Conservation (phyloP, 2,888 invertebrate species). For the Ptycholaimellus sp. region DNA sequence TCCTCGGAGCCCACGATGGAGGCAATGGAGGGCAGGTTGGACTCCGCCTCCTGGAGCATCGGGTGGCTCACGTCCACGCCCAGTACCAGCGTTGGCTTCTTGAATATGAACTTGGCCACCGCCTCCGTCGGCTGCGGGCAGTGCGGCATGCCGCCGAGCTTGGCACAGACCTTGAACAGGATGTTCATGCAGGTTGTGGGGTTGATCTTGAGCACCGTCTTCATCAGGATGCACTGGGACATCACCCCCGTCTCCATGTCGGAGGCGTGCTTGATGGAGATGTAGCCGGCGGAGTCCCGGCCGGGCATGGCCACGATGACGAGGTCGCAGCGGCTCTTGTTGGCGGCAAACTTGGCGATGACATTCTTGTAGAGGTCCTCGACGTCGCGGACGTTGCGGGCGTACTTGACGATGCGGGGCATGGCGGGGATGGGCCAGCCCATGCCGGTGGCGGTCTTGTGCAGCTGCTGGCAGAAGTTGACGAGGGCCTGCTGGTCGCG, state of each 20-base stretch:
- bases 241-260: conserved; percentile 20
- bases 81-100: conserved; percentile 42
- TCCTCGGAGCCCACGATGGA: conserved; percentile 30
- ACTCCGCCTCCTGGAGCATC: conserved; percentile 41
- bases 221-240: conserved; percentile 23
- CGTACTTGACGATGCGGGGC: no score
- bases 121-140: conserved; percentile 19
- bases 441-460: no score
- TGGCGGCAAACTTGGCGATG: no score
- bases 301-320: no score
- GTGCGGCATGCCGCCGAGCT: conserved; percentile 43
- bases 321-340: no score
- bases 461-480: no score
- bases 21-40: conserved; percentile 34
- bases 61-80: conserved; percentile 83
- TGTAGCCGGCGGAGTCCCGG: no score
- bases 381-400: no score
- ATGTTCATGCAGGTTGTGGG: conserved; percentile 34
- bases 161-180: conserved; percentile 38
- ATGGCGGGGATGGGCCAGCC: no score
- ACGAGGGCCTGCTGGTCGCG: no score
- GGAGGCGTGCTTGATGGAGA: conserved; percentile 31
- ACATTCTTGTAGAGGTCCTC: no score
- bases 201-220: conserved; percentile 19
- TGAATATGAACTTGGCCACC: no score